phyloP scores from a whole-genome alignment of 2,113 vertebrate species.

The Lucifuga dentata region DNA sequence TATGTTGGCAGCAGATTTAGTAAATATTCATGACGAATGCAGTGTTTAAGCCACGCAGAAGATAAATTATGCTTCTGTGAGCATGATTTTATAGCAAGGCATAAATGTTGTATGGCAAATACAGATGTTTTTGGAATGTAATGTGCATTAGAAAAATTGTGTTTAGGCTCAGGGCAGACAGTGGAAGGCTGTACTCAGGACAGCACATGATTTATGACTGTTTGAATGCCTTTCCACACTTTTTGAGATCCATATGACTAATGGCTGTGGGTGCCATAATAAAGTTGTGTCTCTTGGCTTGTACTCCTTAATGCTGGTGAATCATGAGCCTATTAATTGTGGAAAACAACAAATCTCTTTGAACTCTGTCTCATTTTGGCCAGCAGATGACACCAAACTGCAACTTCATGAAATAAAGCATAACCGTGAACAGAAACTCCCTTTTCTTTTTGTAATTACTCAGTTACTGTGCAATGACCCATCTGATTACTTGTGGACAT shows the following conservation, averaged over 20 bases:
- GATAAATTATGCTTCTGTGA: too few species aligned
- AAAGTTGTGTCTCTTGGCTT: slow-evolving; percentile 20
- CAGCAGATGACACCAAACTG: slow-evolving; percentile 67
- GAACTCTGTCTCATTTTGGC: slow-evolving; percentile 30
- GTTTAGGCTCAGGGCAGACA: too few species aligned
- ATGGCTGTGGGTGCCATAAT: neutral
- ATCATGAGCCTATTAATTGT: slow-evolving; percentile 13
- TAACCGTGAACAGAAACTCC: neutral
- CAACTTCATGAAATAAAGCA: neutral
- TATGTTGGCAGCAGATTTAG: too few species aligned
- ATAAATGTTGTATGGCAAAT: too few species aligned
- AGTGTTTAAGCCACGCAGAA: too few species aligned
- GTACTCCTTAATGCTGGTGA: neutral
- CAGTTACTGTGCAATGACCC: neutral
- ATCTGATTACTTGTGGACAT: too few species aligned
- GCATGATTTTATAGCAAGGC: too few species aligned
- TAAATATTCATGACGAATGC: too few species aligned
- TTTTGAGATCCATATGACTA: neutral
- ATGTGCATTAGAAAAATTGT: too few species aligned
- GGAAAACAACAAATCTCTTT: slow-evolving; percentile 8
- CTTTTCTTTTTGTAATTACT: neutral
- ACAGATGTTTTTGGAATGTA: too few species aligned
- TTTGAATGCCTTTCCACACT: neutral
- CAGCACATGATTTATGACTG: too few species aligned
- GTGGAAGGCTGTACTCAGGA: too few species aligned